Percentiles rank a stretch among this genome's conserved stretches.
Conservation (phyloP, 1,140 invertebrate genomes). For the Copidosoma floridanum region DNA sequence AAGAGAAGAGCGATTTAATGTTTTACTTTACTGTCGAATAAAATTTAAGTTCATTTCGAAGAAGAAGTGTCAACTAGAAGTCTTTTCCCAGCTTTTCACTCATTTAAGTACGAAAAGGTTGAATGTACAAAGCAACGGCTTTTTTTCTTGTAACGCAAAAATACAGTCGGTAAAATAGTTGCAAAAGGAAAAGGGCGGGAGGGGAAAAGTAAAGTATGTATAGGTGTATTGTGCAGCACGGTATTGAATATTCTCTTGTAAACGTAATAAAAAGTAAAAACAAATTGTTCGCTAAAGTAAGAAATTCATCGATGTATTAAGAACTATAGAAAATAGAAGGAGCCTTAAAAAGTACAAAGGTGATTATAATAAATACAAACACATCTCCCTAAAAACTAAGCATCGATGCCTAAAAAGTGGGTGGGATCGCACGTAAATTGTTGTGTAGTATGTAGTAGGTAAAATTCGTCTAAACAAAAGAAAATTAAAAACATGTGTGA, state of each 20-base stretch:
- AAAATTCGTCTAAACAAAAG: constrained; percentile 21
- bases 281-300: constrained; percentile 50
- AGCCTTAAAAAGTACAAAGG: constrained; percentile 47
- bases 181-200: no score
- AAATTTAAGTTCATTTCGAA: constrained; percentile 21
- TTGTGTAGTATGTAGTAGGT: constrained; percentile 25
- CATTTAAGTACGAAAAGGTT: constrained; percentile 28
- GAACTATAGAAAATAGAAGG: constrained; percentile 47
- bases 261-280: constrained; percentile 50
- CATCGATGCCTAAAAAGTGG: constrained; percentile 42
- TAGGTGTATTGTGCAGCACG: no score
- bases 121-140: constrained; percentile 21
- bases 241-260: constrained; percentile 33
- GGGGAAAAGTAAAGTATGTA: constrained; percentile 20
- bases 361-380: constrained; percentile 54
- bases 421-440: constrained; percentile 40
- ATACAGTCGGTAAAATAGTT: constrained; percentile 21
- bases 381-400: constrained; percentile 46
- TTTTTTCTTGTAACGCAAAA: constrained; percentile 22
- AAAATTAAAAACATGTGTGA: constrained; percentile 23
- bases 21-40: neutral
- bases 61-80: constrained; percentile 23
- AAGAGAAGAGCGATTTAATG: constrained; percentile 11
- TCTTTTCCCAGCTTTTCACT: constrained; percentile 21
- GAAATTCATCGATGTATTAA: constrained; percentile 41